A percentile compares a stretch with the other conserved stretches of the same genome.
These are phyloP conservation scores for Xestoiulus laeticollis DNA, from an alignment of 2,888 invertebrate species.

Conservation along the genomic window DNA sequence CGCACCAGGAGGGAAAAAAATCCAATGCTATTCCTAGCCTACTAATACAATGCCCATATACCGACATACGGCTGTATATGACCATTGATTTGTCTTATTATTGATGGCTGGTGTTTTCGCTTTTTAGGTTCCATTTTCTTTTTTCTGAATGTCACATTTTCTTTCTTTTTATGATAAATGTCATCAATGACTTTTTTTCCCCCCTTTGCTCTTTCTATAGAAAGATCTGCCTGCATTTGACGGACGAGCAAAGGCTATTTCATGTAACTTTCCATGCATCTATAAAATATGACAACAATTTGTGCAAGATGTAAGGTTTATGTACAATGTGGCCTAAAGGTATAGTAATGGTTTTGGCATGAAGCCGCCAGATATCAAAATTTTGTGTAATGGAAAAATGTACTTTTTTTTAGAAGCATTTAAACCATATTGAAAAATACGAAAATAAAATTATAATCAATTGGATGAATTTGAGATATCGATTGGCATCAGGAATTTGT, in stretches of 20 bases:
- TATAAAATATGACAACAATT: not conserved
- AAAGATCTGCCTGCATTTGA: not conserved
- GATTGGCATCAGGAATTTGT: no score
- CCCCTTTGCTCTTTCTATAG: not conserved
- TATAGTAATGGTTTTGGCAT: not conserved
- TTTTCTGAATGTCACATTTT: conserved; percentile 28
- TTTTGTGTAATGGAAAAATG: no score
- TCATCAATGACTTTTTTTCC: not conserved
- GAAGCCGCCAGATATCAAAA: not conserved
- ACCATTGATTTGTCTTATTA: conserved; percentile 34
- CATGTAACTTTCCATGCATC: not conserved
- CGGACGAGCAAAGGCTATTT: not conserved
- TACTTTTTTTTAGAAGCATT: no score
- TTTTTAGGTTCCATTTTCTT: not conserved
- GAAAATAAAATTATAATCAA: no score
- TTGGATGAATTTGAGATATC: no score
- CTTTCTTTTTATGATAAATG: conserved; percentile 21
- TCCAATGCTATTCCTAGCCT: not conserved
- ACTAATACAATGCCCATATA: not conserved
- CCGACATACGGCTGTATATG: not conserved
- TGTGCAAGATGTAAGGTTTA: not conserved
- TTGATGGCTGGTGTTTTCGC: conserved; percentile 29
- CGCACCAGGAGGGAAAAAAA: conserved; percentile 18
- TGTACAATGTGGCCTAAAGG: not conserved
- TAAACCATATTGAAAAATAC: no score